Evolutionary conservation across 2,888 invertebrate genomes (phyloP).

Genomic region (Lysandra coridon): DNA sequence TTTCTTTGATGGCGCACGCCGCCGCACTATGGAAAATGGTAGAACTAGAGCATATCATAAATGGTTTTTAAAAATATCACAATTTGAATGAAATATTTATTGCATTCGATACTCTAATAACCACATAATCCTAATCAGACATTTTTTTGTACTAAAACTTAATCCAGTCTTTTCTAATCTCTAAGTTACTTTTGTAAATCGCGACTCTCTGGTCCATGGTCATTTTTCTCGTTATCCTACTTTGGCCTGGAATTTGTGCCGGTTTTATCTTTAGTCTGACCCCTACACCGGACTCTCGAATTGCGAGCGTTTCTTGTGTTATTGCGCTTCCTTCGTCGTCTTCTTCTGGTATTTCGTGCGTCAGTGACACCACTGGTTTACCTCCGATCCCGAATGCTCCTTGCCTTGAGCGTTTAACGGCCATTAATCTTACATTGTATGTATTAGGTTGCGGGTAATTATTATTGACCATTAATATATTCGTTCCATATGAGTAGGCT

Average conservation of each 20-base stretch:
- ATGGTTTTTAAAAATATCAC: too few species aligned
- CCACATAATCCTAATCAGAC: too few species aligned
- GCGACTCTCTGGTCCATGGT: neutral
- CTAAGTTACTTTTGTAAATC: neutral
- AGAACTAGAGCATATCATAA: too few species aligned
- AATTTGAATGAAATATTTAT: too few species aligned
- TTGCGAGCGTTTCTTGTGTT: neutral
- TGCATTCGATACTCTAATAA: too few species aligned
- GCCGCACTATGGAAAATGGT: too few species aligned
- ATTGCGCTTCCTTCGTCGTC: neutral
- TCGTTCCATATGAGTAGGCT: conserved; percentile 11
- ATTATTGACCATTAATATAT: conserved; percentile 20
- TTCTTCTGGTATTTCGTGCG: conserved; percentile 20
- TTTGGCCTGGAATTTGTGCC: conserved; percentile 12
- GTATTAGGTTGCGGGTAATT: conserved; percentile 26
- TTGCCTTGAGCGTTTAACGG: conserved; percentile 2
- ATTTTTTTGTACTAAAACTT: too few species aligned
- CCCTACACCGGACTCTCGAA: neutral
- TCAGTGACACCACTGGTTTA: conserved; percentile 16
- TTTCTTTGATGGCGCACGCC: too few species aligned
- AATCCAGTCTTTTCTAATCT: neutral
- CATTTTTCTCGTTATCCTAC: conserved; percentile 18
- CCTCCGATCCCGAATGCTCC: conserved; percentile 13
- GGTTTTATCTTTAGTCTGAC: conserved; percentile 15
- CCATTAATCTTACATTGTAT: conserved; percentile 10